Evolutionary conservation across 2,113 vertebrate species (phyloP), one percentile per base, ranked within the genome.

Genomic region (Callithrix jacchus): DNA sequence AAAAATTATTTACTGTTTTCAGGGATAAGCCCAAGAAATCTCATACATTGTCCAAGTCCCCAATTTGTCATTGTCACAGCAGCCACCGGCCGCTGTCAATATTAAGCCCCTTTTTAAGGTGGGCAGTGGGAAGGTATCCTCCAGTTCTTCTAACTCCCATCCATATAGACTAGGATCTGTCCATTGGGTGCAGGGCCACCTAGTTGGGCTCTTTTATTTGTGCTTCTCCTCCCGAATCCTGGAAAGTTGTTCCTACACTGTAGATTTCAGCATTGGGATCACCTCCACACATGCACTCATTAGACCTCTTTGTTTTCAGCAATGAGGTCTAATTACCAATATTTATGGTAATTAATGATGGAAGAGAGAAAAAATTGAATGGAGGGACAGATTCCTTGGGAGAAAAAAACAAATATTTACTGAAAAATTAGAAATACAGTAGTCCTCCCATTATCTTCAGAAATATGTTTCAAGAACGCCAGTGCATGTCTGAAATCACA

Each of bases 351-450:
- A 52, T 52, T 52, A 52, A 52, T 52, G 52, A 52, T 52, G 16
- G 16, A 52, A 52, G 21, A 37, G 4, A 25, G 42, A 91, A 89
- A 35, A 95, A 84, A 89, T 66, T n/a, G 37, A 66, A 93, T 40
- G 37, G 6, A 56, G 13, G 14, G 9, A 30, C 14, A 71, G 54
- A 80, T 71, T 90, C 10, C 91, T 32, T 66, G 3, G 10, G 40
- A 37, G 3, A 12, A 58, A 54, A 56, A 89, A 91, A 58, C 21
- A 89, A 89, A 11, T 30, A 83, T 27, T 73, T 35, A 68, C 68
- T 89, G 81, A 83, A 66, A 84, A 8, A 77, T 89, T 86, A 93
- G 47, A 82, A 95, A 83, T 86, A 79, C 10, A 20, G 17, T 70
- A n/a, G 68, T 18, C 35, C 35, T 18, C 68, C 64, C 64, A 32